Evolutionary conservation across 2,888 invertebrate genomes (phyloP).

Genomic region (Oscheius sp.): DNA sequence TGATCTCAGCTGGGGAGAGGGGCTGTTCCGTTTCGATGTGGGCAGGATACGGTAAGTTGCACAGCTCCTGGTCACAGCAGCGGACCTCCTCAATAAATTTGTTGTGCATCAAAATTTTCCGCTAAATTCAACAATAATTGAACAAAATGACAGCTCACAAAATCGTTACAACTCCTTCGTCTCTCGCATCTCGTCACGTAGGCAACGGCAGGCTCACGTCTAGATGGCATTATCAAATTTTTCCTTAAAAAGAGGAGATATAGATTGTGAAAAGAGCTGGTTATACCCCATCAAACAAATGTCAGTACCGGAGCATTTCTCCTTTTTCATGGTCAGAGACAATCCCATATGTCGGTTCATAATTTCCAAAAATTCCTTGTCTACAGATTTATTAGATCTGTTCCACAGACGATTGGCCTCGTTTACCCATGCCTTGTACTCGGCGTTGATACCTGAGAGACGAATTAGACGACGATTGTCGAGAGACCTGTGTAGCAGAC

Average conservation of each 20-base stretch:
- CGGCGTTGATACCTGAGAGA: background rate
- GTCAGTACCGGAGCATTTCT: background rate
- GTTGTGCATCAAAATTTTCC: no score
- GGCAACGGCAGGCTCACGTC: background rate
- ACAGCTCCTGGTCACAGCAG: conserved; percentile 2
- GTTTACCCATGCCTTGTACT: conserved; percentile 3
- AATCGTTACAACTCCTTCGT: background rate
- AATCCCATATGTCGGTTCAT: background rate
- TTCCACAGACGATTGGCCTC: background rate
- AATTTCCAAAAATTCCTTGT: background rate
- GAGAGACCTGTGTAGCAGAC: background rate
- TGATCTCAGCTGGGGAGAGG: background rate
- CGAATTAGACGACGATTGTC: no score
- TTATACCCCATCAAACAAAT: background rate
- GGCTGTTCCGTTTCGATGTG: conserved; percentile 2
- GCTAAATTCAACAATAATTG: background rate
- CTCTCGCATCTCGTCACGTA: conserved; percentile 5
- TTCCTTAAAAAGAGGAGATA: background rate
- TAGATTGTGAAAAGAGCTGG: background rate
- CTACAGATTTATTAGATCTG: background rate
- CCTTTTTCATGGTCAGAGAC: background rate
- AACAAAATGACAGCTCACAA: background rate
- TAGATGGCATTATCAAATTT: background rate
- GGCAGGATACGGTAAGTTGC: background rate
- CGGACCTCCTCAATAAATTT: background rate